A percentile compares a stretch with the other conserved stretches of the same genome.
Conservation (phyloP, 2,797 vertebrate genomes). For the Bradypus variegatus region DNA sequence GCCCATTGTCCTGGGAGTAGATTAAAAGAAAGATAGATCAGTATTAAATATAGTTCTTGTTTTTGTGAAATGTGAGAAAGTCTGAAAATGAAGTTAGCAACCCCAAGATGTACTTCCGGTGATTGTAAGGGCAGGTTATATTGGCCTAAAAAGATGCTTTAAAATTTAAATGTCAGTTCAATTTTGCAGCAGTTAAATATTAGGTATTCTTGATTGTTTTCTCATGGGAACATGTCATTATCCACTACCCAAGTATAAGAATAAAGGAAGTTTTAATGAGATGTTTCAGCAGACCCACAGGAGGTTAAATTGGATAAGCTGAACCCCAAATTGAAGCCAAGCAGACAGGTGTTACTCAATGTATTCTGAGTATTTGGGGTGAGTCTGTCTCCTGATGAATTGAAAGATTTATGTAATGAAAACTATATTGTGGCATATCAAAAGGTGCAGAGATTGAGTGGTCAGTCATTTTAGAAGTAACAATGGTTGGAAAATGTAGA, state of each 20-base stretch:
- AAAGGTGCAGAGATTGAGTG: background rate
- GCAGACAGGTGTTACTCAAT: background rate
- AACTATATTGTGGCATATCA: background rate
- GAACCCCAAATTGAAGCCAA: background rate
- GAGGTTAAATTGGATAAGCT: background rate
- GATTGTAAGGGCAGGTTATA: background rate
- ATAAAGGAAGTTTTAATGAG: background rate
- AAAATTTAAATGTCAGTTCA: constrained; percentile 18
- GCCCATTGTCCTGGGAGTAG: background rate
- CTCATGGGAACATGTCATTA: background rate
- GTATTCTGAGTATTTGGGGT: background rate
- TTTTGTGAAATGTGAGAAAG: constrained; percentile 8
- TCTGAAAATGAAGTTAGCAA: background rate
- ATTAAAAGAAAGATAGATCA: background rate
- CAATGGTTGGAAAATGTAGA: background rate
- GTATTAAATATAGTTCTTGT: background rate
- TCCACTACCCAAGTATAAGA: background rate
- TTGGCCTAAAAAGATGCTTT: constrained; percentile 1
- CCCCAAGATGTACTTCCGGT: background rate
- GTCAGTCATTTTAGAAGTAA: constrained; percentile 15
- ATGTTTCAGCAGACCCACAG: constrained; percentile 8
- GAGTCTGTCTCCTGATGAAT: background rate
- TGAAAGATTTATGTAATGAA: background rate
- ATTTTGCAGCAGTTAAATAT: background rate
- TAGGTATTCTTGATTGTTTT: background rate